Percentiles rank a stretch among this genome's conserved stretches.
Evolutionary conservation across 2,113 vertebrate species (phyloP).

Genomic region (Recurvirostra avosetta): DNA sequence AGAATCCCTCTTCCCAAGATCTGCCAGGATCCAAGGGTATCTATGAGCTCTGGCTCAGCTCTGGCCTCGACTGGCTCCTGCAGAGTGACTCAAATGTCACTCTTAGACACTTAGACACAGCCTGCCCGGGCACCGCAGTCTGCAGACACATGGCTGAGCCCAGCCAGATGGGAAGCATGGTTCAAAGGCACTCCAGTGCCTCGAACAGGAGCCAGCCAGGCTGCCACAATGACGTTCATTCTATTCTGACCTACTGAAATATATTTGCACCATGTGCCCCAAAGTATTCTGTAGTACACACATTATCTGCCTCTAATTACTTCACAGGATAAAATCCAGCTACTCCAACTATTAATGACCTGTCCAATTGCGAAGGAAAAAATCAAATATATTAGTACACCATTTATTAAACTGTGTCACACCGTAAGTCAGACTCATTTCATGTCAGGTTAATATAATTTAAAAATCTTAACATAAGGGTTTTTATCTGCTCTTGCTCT

Average conservation of each 20-base stretch:
- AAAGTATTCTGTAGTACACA: background rate
- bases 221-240: accelerated
- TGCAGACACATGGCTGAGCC: background rate
- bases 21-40: background rate
- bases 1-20: background rate
- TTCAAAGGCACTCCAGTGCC: background rate
- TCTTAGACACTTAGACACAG: background rate
- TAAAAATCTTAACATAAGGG: background rate
- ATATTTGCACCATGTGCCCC: background rate
- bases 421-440: background rate
- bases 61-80: background rate
- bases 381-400: background rate
- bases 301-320: background rate
- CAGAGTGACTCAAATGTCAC: background rate
- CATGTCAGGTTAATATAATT: background rate
- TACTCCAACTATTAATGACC: background rate
- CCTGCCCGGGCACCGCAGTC: background rate
- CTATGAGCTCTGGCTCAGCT: background rate
- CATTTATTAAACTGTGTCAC: background rate
- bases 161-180: accelerated
- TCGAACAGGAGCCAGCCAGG: background rate
- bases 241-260: background rate
- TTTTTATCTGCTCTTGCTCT: background rate
- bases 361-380: background rate
- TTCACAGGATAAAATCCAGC: background rate